Base-by-base conservation (phyloP, 2,888 invertebrate species). In the Agriopis marginaria region DNA sequence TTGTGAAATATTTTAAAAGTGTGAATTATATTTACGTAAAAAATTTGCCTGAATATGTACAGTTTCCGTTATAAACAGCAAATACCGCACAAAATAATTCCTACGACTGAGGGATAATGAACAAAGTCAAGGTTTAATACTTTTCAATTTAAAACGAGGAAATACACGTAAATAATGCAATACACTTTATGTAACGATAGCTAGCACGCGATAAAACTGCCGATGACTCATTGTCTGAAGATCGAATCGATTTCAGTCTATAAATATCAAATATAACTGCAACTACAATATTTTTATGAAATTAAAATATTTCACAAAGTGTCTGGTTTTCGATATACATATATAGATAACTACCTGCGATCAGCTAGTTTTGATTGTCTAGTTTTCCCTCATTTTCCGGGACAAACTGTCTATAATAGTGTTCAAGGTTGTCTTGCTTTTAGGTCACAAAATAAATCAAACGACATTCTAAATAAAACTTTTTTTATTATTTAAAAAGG, bases 171-270 rank as follows among this genome's bases (percentile, higher is more conserved):
- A 60, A 54, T 60, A 69, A 58, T 47, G 58, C 50, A 58, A 14
- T 42, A 32, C 32, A 44, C 9, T 68, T n/a, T 39, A 65, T 45
- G 42, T 44, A 45, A 32, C 50, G 55, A 64, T 56, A 56, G 49
- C 40, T 47, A 11, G 63, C 68, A 69, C 61, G 68, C 64, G 64
- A 69, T 69, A 61, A 64, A 69, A 58, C 44, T 45, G 61, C 49
- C 53, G 55, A 42, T 69, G 69, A 69, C 11, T 65, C 65, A 69
- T 55, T 56, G 65, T 62, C 50, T 51, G 53, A 56, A 61, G 56
- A 69, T 62, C 65, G 61, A 69, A 68, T 60, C 63, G 49, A 68
- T 64, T 54, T 63, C 51, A 54, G 56, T 42, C 32, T 40, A 60
- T 59, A 66, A 60, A 55, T 23, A 61, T 49, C 60, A 61, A 60